Conservation (phyloP, 2,113 vertebrate species). For the Cyprinodon brontotheroides region DNA sequence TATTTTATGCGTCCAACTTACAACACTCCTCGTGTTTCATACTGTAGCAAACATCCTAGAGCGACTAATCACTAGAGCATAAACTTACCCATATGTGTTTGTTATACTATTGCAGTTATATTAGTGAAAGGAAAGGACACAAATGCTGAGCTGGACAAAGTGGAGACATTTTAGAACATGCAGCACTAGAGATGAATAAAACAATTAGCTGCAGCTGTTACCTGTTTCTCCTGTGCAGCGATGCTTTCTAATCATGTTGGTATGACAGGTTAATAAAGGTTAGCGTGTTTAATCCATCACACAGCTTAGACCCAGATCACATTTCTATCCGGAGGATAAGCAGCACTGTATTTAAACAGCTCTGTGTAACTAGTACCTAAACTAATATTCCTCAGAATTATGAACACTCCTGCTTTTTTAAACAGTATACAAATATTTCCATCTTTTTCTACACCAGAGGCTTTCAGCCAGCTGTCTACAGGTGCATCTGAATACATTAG, state of each 20-base stretch:
- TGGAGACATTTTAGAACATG: constrained; percentile 1
- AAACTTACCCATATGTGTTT: no score
- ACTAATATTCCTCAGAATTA: no score
- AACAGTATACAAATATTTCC: neutral
- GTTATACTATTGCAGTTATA: no score
- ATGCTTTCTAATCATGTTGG: constrained; percentile 17
- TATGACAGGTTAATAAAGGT: neutral
- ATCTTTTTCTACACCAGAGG: neutral
- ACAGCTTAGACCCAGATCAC: neutral
- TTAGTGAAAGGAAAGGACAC: no score
- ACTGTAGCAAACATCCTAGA: no score
- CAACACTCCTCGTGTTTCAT: no score
- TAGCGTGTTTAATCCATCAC: constrained; percentile 8
- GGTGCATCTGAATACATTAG: neutral
- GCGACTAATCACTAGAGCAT: no score
- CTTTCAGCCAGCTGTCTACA: neutral
- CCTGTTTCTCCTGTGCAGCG: neutral
- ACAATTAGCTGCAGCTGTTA: neutral
- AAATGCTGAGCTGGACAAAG: neutral
- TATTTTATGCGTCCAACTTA: no score
- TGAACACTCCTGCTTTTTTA: no score
- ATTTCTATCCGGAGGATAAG: constrained; percentile 2
- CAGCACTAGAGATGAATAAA: constrained; percentile 1
- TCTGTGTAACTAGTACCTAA: neutral
- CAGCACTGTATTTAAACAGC: neutral